A percentile compares a stretch with the other conserved stretches of the same genome.
These are phyloP conservation scores for Anguilla pacifica DNA, from an alignment of 2,797 vertebrate genomes.

Conservation along the genomic window DNA sequence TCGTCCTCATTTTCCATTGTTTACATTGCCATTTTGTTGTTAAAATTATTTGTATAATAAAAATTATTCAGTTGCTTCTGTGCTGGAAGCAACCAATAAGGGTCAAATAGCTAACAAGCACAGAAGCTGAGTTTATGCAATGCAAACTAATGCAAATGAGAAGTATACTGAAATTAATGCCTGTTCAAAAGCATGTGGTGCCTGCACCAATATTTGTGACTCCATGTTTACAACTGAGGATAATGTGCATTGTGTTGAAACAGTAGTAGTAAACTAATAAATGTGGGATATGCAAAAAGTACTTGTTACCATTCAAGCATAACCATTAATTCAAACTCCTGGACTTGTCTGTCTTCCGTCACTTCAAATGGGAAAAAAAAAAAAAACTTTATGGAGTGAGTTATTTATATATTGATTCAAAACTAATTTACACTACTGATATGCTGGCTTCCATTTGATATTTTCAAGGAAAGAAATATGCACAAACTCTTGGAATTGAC, in stretches of 20 bases:
- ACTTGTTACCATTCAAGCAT: background rate
- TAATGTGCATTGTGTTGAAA: conserved; percentile 10
- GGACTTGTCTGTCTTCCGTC: conserved; percentile 4
- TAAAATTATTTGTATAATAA: conserved; percentile 17
- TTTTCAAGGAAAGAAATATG: background rate
- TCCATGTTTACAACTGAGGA: conserved; percentile 23
- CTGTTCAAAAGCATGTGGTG: conserved; percentile 11
- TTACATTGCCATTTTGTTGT: conserved; percentile 2
- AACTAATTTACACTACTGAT: background rate
- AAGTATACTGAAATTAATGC: conserved; percentile 27
- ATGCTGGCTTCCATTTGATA: background rate
- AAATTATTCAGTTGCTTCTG: conserved; percentile 17
- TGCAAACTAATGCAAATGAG: conserved; percentile 15
- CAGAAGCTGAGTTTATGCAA: background rate
- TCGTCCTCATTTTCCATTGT: background rate
- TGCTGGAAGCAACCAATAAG: conserved; percentile 5
- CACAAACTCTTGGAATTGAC: conserved; percentile 1
- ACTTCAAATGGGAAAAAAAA: background rate
- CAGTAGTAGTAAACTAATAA: background rate
- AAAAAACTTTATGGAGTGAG: background rate
- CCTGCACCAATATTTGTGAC: conserved; percentile 15
- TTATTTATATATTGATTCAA: conserved; percentile 13
- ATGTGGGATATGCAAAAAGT: background rate
- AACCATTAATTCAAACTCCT: conserved; percentile 2
- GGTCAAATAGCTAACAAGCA: conserved; percentile 19